These are phyloP conservation scores for Pavo muticus DNA, from an alignment of 2,113 vertebrate species.

Conservation along the genomic window DNA sequence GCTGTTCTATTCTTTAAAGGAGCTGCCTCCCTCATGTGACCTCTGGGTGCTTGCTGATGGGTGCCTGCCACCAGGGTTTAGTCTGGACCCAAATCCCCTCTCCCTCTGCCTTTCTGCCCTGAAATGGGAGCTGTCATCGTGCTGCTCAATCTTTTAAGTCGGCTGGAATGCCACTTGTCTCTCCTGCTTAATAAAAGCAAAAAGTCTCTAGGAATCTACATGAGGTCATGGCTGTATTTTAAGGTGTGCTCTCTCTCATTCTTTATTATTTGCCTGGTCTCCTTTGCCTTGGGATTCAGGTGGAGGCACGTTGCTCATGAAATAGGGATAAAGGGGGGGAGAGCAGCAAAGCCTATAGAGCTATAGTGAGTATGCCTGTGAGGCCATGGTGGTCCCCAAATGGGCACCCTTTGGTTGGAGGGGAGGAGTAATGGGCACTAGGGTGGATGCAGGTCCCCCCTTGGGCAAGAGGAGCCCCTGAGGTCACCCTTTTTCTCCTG, in stretches of 20 bases:
- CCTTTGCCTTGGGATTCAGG: neutral
- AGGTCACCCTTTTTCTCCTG: neutral
- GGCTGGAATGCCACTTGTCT: conserved; percentile 13
- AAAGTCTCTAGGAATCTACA: neutral
- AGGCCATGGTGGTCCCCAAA: neutral
- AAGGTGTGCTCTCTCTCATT: neutral
- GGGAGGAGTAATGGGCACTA: fast-evolving
- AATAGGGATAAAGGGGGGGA: neutral
- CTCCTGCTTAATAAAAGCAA: neutral
- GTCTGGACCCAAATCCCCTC: conserved; percentile 61
- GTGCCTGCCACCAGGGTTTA: conserved; percentile 45
- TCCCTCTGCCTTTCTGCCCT: conserved; percentile 32
- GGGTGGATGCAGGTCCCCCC: fast-evolving
- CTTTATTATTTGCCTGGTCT: neutral
- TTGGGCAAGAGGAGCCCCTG: neutral
- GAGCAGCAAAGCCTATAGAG: neutral
- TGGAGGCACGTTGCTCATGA: neutral
- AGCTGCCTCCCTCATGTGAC: neutral
- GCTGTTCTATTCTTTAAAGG: conserved; percentile 25
- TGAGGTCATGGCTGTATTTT: conserved; percentile 20
- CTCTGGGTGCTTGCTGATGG: conserved; percentile 24
- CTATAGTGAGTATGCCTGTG: neutral
- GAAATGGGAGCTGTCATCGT: conserved; percentile 67
- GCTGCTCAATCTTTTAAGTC: conserved; percentile 64
- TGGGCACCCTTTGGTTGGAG: fast-evolving